Conservation (phyloP, 2,113 vertebrate species). For the Phainopepla nitens region DNA sequence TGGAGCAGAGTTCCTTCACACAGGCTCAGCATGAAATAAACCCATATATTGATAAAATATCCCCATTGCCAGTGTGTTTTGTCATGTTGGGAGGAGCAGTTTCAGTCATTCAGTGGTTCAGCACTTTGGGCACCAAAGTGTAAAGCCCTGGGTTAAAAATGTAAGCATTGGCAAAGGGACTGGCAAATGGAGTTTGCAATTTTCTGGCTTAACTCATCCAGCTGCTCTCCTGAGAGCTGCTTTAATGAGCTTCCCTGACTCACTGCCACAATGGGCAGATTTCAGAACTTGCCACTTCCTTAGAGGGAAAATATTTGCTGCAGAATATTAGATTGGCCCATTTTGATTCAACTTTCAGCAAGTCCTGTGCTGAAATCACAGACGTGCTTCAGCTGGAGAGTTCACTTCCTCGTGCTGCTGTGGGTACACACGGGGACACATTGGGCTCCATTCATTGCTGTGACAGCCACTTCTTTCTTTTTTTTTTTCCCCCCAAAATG, state of each 20-base stretch:
- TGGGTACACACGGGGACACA: neutral
- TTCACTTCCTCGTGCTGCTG: neutral
- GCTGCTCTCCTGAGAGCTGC: neutral
- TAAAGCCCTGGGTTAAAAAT: neutral
- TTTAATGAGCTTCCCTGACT: neutral
- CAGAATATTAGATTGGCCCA: neutral
- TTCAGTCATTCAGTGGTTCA: neutral
- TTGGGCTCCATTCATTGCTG: constrained; percentile 8
- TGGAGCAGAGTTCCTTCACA: neutral
- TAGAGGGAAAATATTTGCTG: neutral
- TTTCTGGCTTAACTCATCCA: neutral
- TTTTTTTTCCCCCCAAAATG: neutral
- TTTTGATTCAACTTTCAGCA: neutral
- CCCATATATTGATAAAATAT: neutral
- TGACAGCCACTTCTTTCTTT: neutral
- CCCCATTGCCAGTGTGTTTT: neutral
- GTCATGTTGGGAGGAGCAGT: neutral
- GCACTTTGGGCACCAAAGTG: neutral
- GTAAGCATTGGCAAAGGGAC: neutral
- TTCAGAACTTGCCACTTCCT: neutral
- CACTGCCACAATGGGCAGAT: neutral
- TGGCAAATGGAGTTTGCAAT: neutral
- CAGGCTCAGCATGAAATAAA: neutral
- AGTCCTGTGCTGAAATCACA: neutral
- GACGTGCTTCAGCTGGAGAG: neutral